Evolutionary conservation across 2,888 invertebrate genomes (phyloP).

Genomic region (Nebria brevicollis): DNA sequence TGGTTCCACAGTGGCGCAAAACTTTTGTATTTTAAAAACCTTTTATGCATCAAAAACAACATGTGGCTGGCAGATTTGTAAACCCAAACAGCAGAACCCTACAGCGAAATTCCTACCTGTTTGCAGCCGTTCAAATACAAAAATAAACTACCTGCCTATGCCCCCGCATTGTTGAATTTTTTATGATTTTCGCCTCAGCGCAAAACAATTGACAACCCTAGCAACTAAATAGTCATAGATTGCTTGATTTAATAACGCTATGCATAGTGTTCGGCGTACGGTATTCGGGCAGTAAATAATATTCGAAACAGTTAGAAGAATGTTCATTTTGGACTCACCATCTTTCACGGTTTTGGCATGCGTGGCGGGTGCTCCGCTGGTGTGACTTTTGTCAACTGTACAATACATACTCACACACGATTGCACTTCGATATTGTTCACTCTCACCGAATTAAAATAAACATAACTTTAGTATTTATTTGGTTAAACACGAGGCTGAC

Average conservation of each 20-base stretch:
- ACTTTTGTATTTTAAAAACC: slow-evolving; percentile 35
- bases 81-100: neutral
- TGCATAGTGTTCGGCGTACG: neutral
- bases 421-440: slow-evolving; percentile 61
- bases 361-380: slow-evolving; percentile 78
- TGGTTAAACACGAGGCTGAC: slow-evolving; percentile 48
- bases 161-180: slow-evolving; percentile 25
- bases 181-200: slow-evolving; percentile 7
- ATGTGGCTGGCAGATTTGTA: slow-evolving; percentile 32
- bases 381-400: slow-evolving; percentile 79
- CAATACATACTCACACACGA: slow-evolving; percentile 72
- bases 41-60: slow-evolving; percentile 41
- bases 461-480: slow-evolving; percentile 58
- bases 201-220: neutral
- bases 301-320: slow-evolving; percentile 40
- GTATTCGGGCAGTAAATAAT: slow-evolving; percentile 17
- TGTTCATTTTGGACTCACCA: slow-evolving; percentile 68
- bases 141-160: slow-evolving; percentile 40
- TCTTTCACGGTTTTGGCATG: slow-evolving; percentile 78
- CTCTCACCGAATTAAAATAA: slow-evolving; percentile 71
- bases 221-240: neutral
- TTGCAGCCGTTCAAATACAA: slow-evolving; percentile 13
- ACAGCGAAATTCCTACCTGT: neutral
- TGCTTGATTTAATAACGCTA: neutral
- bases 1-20: slow-evolving; percentile 31